These are phyloP conservation scores for Hetaerina titia DNA, from an alignment of 2,888 invertebrate genomes.

Conservation along the genomic window DNA sequence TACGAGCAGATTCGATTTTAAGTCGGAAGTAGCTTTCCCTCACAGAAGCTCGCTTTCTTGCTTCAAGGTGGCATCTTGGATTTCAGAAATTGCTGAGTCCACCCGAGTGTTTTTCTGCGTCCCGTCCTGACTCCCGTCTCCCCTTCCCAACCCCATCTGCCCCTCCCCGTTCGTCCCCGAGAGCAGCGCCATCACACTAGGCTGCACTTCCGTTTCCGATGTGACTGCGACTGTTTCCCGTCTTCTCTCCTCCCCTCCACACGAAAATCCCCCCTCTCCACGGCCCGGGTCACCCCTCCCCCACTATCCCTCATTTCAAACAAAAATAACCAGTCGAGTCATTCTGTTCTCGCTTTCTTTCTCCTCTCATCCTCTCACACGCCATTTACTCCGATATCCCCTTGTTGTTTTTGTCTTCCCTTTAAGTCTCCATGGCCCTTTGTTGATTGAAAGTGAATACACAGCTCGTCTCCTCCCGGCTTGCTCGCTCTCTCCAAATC, in stretches of 20 bases:
- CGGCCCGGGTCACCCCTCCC: background rate
- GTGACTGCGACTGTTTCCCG: background rate
- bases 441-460: slow-evolving; percentile 66
- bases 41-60: background rate
- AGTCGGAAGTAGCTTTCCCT: background rate
- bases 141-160: background rate
- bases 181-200: slow-evolving; percentile 1
- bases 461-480: background rate
- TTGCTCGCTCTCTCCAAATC: background rate
- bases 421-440: background rate
- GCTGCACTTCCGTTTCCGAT: slow-evolving; percentile 41
- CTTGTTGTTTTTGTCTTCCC: slow-evolving; percentile 37
- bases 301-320: slow-evolving; percentile 1
- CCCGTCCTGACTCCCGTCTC: background rate
- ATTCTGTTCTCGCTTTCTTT: slow-evolving; percentile 44
- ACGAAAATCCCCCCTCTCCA: background rate
- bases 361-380: slow-evolving; percentile 42
- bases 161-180: too few relatives aligned
- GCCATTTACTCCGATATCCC: slow-evolving; percentile 53
- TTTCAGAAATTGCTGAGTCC: slow-evolving; percentile 6
- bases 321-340: slow-evolving; percentile 54
- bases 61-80: background rate
- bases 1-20: background rate
- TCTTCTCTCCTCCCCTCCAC: background rate
- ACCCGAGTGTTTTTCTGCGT: slow-evolving; percentile 2